Conservation (phyloP, 2,888 invertebrate genomes). For the Andrena flavipes region DNA sequence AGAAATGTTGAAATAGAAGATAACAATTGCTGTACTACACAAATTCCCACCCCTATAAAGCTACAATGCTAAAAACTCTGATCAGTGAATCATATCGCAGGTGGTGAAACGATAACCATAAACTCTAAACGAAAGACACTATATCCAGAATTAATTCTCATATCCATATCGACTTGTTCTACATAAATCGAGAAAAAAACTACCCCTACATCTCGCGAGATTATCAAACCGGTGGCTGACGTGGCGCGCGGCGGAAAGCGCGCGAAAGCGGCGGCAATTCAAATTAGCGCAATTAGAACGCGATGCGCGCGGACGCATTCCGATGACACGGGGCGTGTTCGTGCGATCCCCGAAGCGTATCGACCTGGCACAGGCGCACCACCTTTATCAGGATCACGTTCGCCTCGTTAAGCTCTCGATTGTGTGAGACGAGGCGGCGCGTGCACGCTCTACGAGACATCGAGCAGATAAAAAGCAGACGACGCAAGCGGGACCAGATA, state of each 20-base stretch:
- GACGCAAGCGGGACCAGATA: constrained; percentile 45
- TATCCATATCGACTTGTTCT: too few relatives aligned
- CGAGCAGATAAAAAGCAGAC: constrained; percentile 40
- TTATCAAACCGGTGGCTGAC: neutral
- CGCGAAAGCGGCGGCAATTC: constrained; percentile 9
- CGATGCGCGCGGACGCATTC: constrained; percentile 39
- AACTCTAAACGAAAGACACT: too few relatives aligned
- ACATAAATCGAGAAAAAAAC: too few relatives aligned
- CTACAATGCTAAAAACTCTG: too few relatives aligned
- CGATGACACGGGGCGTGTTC: constrained; percentile 42
- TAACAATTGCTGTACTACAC: too few relatives aligned
- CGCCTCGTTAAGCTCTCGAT: constrained; percentile 61
- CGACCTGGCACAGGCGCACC: constrained; percentile 11
- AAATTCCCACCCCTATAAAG: too few relatives aligned
- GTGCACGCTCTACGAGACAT: constrained; percentile 1
- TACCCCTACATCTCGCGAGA: neutral
- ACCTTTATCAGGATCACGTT: constrained; percentile 62
- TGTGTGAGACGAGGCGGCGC: constrained; percentile 46
- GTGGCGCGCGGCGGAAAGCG: neutral
- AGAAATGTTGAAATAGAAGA: too few relatives aligned
- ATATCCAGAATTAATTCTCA: too few relatives aligned
- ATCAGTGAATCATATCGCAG: too few relatives aligned
- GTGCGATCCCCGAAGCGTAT: constrained; percentile 45
- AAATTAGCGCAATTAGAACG: constrained; percentile 55
- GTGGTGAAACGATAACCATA: too few relatives aligned